Evolutionary conservation across 23 tunicate genomes (phyloP), one percentile per base, ranked within the genome.

Genomic region (Styela plicata): DNA sequence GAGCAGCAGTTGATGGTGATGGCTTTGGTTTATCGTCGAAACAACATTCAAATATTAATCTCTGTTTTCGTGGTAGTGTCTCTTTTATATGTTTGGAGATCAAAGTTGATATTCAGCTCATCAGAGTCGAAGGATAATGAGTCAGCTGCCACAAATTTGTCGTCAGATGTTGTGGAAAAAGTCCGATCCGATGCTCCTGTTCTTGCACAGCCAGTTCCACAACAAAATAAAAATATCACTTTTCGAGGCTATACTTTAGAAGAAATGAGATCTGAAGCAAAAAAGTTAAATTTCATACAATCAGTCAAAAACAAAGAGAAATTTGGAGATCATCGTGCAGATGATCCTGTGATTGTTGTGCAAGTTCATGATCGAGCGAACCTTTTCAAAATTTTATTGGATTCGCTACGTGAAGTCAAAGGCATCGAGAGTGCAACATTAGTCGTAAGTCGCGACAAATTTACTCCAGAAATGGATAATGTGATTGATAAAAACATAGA

Each of bases 371-470:
- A 78, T 33, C 84, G 98, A 5, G 74, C 80, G 3, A 74, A 76
- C 19, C 81, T 89, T 36, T 81, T 93, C 31, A 63, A 85, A 62
- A 63, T 85, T 52, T 86, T 93, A 29, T 53, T 93, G 33, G 61
- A 80, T 36, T 93, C 98, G 13, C 69, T 93, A 53, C 80, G 67
- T 29, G 27, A 57, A 62, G 89, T 65, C 31, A 63, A 69, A n/a
- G 89, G 85, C 69, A 85, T 93, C 20, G 90, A 85, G 21, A 69
- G 84, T 44, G 86, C 98, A 30, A 93, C 93, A 2, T 64, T 93
- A 3, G 87, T 93, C 16, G 80, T 93, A 5, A 93, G 98, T 61
- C 61, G 83, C 69, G 98, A 93, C 35, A 84, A 87, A 67, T 84
- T 80, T 29, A 61, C 87, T 23, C 37, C 62, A 26, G 80, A 84